Evolutionary conservation across 2,797 vertebrate species (phyloP), one percentile per base, ranked within the genome.

Genomic region (Sebastes elongatus): DNA sequence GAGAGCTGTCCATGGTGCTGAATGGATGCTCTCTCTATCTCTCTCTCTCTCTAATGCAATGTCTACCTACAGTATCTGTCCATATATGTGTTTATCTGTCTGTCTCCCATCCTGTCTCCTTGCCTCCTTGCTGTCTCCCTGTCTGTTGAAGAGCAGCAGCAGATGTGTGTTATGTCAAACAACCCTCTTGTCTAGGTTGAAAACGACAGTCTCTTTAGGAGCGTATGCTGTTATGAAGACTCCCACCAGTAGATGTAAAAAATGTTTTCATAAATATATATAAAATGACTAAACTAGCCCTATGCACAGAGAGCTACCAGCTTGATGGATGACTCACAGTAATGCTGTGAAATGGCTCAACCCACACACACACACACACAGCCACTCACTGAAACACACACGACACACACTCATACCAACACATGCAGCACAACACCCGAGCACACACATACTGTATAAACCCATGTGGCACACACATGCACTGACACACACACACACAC

Each of bases 251-350:
- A 55, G 65, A 91, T 86, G 78, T 88, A 87, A 74, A 82, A 89
- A 83, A 67, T 46, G 7, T 68, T 76, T 76, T 78, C 86, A 83
- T 82, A 89, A 70, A 91, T 79, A 84, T 76, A 92, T 92, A 85
- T 87, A 86, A 88, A 92, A 90, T 93, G 85, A 89, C 85, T 92
- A 89, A 93, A 91, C 80, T 87, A 91, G 61, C 78, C 80, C 78
- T 85, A 88, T 88, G 83, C 88, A 89, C 82, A 73, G 83, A 92
- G 86, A 89, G 84, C 90, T 90, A 92, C 88, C 91, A 91, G 93
- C 90, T 91, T 94, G 94, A 93, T 89, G 86, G 89, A 93, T 94
- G 93, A 94, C 87, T 94, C 93, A 94, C 78, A 87, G 87, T 79
- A 89, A 91, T 86, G 84, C 90, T 92, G 91, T 93, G 92, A 93